Conservation (phyloP, 2,113 vertebrate genomes). For the Falcunculus frontatus region DNA sequence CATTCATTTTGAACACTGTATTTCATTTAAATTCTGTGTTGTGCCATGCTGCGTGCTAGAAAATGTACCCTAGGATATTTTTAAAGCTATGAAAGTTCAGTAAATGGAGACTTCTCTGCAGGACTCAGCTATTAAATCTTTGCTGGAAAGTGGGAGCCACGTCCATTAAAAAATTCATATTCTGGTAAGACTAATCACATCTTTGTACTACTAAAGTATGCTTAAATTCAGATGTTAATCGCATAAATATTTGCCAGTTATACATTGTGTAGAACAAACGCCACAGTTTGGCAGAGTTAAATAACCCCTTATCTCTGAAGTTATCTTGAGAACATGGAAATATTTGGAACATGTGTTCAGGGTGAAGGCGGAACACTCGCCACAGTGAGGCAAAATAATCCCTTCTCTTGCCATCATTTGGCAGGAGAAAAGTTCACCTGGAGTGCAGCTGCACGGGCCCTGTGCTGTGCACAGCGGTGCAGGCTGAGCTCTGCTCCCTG, state of each 20-base stretch:
- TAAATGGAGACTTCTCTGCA: constrained; percentile 58
- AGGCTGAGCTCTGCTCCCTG: neutral
- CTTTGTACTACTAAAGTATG: constrained; percentile 32
- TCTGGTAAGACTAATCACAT: constrained; percentile 48
- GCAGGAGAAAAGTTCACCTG: neutral
- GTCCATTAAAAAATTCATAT: constrained; percentile 51
- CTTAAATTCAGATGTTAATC: constrained; percentile 49
- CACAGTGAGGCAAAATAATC: neutral
- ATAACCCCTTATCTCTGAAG: constrained; percentile 24
- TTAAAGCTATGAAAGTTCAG: constrained; percentile 44
- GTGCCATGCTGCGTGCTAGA: neutral
- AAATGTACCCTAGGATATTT: constrained; percentile 46
- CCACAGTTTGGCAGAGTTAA: neutral
- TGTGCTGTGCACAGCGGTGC: accelerated
- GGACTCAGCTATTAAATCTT: constrained; percentile 61
- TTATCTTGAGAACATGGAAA: constrained; percentile 40
- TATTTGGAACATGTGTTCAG: constrained; percentile 1
- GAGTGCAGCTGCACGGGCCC: neutral
- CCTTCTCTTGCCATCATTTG: neutral
- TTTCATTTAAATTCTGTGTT: constrained; percentile 53
- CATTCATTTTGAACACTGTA: neutral
- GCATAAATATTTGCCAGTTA: constrained; percentile 42
- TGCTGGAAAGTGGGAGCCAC: constrained; percentile 9
- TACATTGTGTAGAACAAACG: neutral
- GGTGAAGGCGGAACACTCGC: neutral